phyloP scores from a whole-genome alignment of 2,888 invertebrate genomes.

The Dolomedes plantarius region DNA sequence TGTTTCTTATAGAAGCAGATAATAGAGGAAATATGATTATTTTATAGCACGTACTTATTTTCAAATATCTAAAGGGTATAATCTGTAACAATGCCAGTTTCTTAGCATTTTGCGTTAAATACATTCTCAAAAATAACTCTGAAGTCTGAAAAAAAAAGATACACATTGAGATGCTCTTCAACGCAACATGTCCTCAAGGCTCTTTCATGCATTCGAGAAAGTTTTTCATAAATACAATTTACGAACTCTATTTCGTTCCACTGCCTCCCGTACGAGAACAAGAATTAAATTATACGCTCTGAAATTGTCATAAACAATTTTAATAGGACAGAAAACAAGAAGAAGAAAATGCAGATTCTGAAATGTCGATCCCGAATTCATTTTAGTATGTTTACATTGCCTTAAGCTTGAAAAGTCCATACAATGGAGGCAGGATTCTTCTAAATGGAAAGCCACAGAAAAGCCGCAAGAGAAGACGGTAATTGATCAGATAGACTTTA shows the following conservation, averaged over 20 bases:
- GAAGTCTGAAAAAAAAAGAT: not conserved
- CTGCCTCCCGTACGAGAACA: not conserved
- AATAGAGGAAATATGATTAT: too few relatives aligned
- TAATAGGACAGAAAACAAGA: not conserved
- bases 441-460: not conserved
- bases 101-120: not conserved
- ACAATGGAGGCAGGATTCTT: not conserved
- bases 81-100: not conserved
- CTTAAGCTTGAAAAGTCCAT: not conserved
- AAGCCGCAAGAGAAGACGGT: not conserved
- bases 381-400: not conserved
- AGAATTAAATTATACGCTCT: not conserved
- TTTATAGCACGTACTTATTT: too few relatives aligned
- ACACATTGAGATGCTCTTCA: not conserved
- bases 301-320: not conserved
- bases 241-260: not conserved
- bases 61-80: too few relatives aligned
- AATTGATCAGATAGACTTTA: not conserved
- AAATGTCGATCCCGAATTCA: not conserved
- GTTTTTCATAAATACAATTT: slow-evolving; percentile 4
- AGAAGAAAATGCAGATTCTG: not conserved
- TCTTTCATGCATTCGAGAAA: not conserved
- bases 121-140: not conserved
- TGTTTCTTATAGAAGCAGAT: too few relatives aligned
- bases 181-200: not conserved